Base-by-base conservation (phyloP, 2,797 vertebrate genomes). In the Meda fulgida region DNA sequence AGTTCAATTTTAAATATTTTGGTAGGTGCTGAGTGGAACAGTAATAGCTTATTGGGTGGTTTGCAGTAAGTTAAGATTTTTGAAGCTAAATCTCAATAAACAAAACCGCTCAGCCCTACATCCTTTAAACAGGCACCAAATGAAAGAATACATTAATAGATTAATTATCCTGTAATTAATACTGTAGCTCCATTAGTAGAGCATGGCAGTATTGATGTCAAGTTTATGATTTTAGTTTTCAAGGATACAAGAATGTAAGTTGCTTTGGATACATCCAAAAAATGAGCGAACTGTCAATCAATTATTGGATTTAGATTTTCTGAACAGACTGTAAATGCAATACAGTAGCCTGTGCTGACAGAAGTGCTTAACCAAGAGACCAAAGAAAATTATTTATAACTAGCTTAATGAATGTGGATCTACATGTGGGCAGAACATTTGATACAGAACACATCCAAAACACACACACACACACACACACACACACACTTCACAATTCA, bases 1-100 rank as follows among this genome's bases (percentile, higher is more conserved):
- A 72, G 58, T 36, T 71, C 23, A 38, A 48, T 85, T 31, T 77
- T 80, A 87, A 83, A 87, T 87, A 80, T 89, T 87, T 88, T 71
- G 75, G 10, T 79, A 87, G 85, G 69, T 79, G 69, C 46, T 83
- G 53, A 70, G 48, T 16, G 40, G 69, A 13, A 80, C 29, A 51
- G 23, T 55, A 53, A 46, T 38, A 51, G 31, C 66, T 70, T 78
- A 18, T 65, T 65, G 67, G 66, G 43, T 80, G 76, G 81, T 46
- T 53, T 53, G 11, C 21, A 58, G 36, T 72, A 36, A 73, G 70
- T 48, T 53, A 55, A 65, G 46, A 16, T 55, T 71, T 66, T 21
- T 29, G 0, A 48, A 66, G n/a, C 34, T 58, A 80, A 43, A 67
- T 65, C 19, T 51, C 29, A 18, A 51, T 63, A 72, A 66, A 78